Conservation (phyloP, 1,140 invertebrate species). For the Brachionus rotundiformis region DNA sequence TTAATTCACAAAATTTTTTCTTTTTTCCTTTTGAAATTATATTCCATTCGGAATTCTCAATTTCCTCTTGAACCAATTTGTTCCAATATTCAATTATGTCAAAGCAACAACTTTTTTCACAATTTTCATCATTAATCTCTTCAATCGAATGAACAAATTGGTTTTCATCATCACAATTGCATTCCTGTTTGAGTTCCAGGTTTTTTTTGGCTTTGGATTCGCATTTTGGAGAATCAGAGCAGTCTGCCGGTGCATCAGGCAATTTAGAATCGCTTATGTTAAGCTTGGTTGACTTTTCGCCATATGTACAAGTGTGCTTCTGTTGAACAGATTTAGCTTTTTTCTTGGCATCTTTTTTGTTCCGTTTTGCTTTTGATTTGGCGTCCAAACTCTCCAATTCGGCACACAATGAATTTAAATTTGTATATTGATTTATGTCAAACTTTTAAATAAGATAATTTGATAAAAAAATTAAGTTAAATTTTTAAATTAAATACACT, state of each 20-base stretch:
- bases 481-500: conserved; percentile 62
- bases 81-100: conserved; percentile 44
- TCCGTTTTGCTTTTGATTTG: conserved; percentile 5
- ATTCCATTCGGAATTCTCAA: background rate
- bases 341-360: background rate
- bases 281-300: background rate
- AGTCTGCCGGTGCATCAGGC: background rate
- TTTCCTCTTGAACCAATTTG: conserved; percentile 13
- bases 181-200: background rate
- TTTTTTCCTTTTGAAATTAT: conserved; percentile 9
- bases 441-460: too few species aligned
- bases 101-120: conserved; percentile 41
- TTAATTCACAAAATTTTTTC: background rate
- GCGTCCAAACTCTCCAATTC: background rate
- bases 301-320: background rate
- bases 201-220: background rate
- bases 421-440: conserved; percentile 23
- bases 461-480: background rate
- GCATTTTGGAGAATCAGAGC: background rate
- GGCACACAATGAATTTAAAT: conserved; percentile 1
- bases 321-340: background rate
- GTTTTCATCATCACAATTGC: conserved; percentile 15
- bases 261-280: background rate
- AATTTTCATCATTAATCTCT: background rate
- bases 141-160: conserved; percentile 24